Base-by-base conservation (phyloP, 1,140 invertebrate species). In the Caenorhabditis brenneri region DNA sequence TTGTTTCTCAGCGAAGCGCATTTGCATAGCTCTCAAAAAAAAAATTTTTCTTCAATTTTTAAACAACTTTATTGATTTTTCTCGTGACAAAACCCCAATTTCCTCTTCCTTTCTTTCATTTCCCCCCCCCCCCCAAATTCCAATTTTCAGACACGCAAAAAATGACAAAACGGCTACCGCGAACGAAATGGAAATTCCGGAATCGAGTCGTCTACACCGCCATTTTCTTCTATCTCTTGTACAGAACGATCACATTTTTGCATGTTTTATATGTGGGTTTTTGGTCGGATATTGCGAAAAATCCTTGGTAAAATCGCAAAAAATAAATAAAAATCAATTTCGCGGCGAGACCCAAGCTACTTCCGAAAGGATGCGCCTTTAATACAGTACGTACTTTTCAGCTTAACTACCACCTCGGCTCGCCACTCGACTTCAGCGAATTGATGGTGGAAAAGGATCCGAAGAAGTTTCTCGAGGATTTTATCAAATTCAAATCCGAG, bases 201-300 rank as follows among this genome's bases (percentile, higher is more conserved):
- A n/a, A n/a, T 36, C 65, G 65, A 42, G 12, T 74, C 33, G 5
- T 74, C 36, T 74, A 42, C 36, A 19, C 29, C 7, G 6, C n/a
- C 19, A 74, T 74, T 27, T 42, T 74, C 65, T 10, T 74, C 1
- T 74, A 42, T 74, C 1, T 74, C 10, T 0, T 74, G 3, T 74
- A 74, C 36, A 74, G 36, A 42, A 46, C 36, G 10, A 29, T 74
- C 10, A 27, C 1, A 10, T 74, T 74, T 24, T n/a, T 74, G n/a
- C 9, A 74, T 42, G n/a, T 74, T 42, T 74, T 74, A 74, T 74
- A 27, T 31, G 65, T 74, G 29, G 46, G 65, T 74, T 74, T 74
- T 65, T 65, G 5, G 22, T 10, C 16, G 58, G 12, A 33, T 15
- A 55, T 27, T 27, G 27, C 7, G 39, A 42, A 12, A 42, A 42